Evolutionary conservation across 1,140 invertebrate species (phyloP).

Genomic region (Cecropterus lyciades): DNA sequence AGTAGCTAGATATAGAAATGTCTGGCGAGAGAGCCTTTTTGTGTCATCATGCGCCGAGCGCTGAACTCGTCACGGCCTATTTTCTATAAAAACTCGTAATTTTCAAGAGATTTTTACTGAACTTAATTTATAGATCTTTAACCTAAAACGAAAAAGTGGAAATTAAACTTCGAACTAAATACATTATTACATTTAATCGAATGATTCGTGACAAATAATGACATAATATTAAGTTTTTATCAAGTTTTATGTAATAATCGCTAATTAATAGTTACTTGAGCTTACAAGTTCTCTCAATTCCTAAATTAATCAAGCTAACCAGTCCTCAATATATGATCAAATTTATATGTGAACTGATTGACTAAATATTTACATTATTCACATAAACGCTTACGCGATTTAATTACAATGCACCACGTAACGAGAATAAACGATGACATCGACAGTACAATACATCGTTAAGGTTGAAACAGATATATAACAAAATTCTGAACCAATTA

Average conservation of each 20-base stretch:
- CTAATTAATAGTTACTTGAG: slow-evolving; percentile 73
- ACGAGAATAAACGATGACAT: slow-evolving; percentile 18
- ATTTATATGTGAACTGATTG: slow-evolving; percentile 45
- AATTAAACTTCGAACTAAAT: slow-evolving; percentile 40
- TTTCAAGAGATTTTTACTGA: slow-evolving; percentile 40
- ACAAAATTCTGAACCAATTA: not conserved
- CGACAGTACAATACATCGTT: slow-evolving; percentile 8
- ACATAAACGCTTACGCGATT: slow-evolving; percentile 38
- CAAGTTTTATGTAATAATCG: slow-evolving; percentile 55
- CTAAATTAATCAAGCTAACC: slow-evolving; percentile 71
- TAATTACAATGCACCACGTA: slow-evolving; percentile 32
- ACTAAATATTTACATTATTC: slow-evolving; percentile 63
- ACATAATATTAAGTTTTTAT: slow-evolving; percentile 51
- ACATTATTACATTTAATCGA: slow-evolving; percentile 72
- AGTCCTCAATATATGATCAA: slow-evolving; percentile 44
- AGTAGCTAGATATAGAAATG: slow-evolving; percentile 26
- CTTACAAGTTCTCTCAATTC: slow-evolving; percentile 78
- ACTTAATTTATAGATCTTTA: not conserved
- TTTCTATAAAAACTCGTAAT: slow-evolving; percentile 60
- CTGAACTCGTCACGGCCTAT: slow-evolving; percentile 55
- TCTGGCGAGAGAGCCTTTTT: slow-evolving; percentile 58
- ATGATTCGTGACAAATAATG: slow-evolving; percentile 77
- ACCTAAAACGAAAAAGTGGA: slow-evolving; percentile 8
- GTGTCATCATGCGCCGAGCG: slow-evolving; percentile 57
- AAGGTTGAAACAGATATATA: slow-evolving; percentile 14